phyloP scores from a whole-genome alignment of 2,113 vertebrate genomes.

The Eurystomus gularis region DNA sequence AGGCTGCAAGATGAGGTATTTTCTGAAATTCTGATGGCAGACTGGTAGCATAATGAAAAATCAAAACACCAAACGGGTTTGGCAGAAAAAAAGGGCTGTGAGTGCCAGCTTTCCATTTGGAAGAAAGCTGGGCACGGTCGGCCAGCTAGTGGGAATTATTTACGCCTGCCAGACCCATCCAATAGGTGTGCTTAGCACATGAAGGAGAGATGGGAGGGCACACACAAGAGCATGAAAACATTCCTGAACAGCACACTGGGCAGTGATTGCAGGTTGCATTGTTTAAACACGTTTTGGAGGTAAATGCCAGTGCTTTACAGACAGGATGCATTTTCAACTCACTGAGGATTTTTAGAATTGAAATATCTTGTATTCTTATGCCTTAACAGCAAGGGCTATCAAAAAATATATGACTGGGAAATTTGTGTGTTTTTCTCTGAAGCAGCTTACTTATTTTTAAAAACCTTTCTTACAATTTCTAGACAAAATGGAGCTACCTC shows the following conservation, averaged over 20 bases:
- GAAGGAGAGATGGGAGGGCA: neutral
- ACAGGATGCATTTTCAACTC: neutral
- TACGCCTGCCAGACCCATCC: neutral
- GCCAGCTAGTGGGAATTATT: neutral
- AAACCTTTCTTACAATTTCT: neutral
- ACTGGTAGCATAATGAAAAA: neutral
- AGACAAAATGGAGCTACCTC: neutral
- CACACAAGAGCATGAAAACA: fast-evolving
- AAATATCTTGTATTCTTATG: neutral
- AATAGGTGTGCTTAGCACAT: neutral
- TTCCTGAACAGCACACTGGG: neutral
- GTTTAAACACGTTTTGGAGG: neutral
- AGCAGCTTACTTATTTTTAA: neutral
- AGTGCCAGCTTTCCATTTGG: neutral
- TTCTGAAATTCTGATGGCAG: neutral
- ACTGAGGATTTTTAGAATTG: neutral
- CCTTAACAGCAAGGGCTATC: neutral
- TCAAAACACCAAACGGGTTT: neutral
- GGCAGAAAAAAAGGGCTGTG: neutral
- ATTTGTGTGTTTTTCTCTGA: neutral
- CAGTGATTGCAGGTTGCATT: neutral
- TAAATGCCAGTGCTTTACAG: neutral
- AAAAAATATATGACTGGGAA: neutral
- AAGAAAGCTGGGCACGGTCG: neutral
- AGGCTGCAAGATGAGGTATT: neutral